A percentile compares a stretch with the other conserved stretches of the same genome.
Evolutionary conservation across 1,140 invertebrate genomes (phyloP).

Genomic region (Achroia grisella): DNA sequence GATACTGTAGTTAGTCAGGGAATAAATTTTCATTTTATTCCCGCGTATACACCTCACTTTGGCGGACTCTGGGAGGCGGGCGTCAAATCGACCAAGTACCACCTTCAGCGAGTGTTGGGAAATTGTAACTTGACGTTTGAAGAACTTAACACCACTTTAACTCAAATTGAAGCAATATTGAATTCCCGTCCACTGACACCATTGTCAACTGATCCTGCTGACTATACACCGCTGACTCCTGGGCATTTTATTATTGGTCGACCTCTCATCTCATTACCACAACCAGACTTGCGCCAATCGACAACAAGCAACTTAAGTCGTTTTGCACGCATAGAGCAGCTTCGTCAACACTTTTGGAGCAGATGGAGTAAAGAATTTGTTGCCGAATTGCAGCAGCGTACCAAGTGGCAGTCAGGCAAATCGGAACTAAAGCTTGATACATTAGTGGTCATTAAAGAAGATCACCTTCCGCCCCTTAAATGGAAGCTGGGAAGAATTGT

Average conservation of each 20-base stretch:
- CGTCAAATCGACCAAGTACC: constrained; percentile 40
- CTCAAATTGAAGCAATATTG: too few relatives aligned
- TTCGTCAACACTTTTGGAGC: constrained; percentile 42
- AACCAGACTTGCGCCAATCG: background rate
- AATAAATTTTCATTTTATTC: constrained; percentile 45
- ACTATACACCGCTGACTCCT: constrained; percentile 23
- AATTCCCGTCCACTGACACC: too few relatives aligned
- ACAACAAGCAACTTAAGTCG: constrained; percentile 16
- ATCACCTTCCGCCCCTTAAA: too few relatives aligned
- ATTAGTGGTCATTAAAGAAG: too few relatives aligned
- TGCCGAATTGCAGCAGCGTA: too few relatives aligned
- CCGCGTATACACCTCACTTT: constrained; percentile 37
- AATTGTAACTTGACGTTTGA: constrained; percentile 28
- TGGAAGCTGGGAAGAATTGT: too few relatives aligned
- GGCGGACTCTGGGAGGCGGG: constrained; percentile 37
- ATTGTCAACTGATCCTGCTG: constrained; percentile 18
- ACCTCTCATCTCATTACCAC: constrained; percentile 25
- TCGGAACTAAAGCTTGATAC: too few relatives aligned
- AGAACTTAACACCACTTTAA: constrained; percentile 24
- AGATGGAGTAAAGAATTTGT: constrained; percentile 46
- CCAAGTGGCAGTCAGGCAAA: too few relatives aligned
- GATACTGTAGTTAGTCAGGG: constrained; percentile 8
- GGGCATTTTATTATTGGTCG: constrained; percentile 41
- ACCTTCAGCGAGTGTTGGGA: constrained; percentile 29
- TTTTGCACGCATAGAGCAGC: constrained; percentile 11